Evolutionary conservation across 2,797 vertebrate species (phyloP).

Genomic region (Danio kyathit): DNA sequence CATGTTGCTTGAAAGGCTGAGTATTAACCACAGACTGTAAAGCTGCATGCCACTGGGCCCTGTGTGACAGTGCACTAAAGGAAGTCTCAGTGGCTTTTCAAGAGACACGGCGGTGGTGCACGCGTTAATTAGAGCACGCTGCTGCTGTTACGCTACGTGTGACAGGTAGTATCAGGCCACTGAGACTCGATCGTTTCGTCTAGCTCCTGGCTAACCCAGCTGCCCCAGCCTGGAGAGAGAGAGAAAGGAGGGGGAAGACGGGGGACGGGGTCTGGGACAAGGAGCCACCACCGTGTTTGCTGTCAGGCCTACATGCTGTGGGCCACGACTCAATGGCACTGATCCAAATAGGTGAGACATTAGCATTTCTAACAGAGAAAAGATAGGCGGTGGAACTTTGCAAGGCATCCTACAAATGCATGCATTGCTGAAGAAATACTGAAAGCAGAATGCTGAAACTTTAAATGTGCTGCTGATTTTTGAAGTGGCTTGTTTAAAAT

Average conservation of each 20-base stretch:
- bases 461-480: constrained; percentile 3
- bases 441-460: neutral
- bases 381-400: constrained; percentile 29
- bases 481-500: neutral
- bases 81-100: constrained; percentile 80
- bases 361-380: constrained; percentile 45
- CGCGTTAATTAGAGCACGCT: constrained; percentile 79
- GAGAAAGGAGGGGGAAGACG: constrained; percentile 20
- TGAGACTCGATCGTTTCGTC: constrained; percentile 64
- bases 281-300: constrained; percentile 46
- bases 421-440: neutral
- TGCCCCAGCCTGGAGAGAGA: constrained; percentile 44
- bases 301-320: constrained; percentile 52
- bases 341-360: constrained; percentile 63
- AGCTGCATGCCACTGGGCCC: constrained; percentile 69
- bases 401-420: constrained; percentile 39
- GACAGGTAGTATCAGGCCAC: constrained; percentile 71
- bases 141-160: constrained; percentile 72
- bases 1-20: constrained; percentile 66
- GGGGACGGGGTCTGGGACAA: constrained; percentile 45
- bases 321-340: constrained; percentile 57
- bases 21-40: constrained; percentile 80
- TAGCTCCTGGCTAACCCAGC: constrained; percentile 47
- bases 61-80: constrained; percentile 77
- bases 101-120: constrained; percentile 74